A percentile compares a stretch with the other conserved stretches of the same genome.
These are phyloP conservation scores for Drosophila pullipes DNA, from an alignment of 2,888 invertebrate genomes.

Conservation along the genomic window DNA sequence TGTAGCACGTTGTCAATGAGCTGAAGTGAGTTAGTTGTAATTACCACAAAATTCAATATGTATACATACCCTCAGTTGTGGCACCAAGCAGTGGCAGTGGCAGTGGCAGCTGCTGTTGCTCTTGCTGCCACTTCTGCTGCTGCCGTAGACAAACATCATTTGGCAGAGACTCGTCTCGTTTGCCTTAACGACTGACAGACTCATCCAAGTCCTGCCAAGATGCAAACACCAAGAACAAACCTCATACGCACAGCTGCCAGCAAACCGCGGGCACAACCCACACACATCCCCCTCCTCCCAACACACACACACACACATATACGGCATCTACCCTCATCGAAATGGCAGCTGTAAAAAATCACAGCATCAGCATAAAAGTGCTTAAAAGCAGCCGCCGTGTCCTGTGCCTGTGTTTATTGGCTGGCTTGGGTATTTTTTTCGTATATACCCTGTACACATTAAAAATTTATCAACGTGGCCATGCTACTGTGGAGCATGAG, in stretches of 20 bases:
- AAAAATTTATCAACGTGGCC: background rate
- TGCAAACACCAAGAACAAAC: slow-evolving; percentile 51
- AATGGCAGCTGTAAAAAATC: slow-evolving; percentile 82
- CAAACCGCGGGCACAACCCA: slow-evolving; percentile 15
- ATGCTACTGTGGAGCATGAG: background rate
- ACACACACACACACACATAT: background rate
- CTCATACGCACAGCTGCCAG: slow-evolving; percentile 67
- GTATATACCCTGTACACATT: slow-evolving; percentile 21
- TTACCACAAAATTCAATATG: slow-evolving; percentile 80
- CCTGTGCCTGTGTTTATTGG: slow-evolving; percentile 36
- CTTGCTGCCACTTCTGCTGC: slow-evolving; percentile 29
- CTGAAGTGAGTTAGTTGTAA: slow-evolving; percentile 78
- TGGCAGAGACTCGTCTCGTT: slow-evolving; percentile 67
- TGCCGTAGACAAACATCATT: slow-evolving; percentile 74
- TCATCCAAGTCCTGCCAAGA: slow-evolving; percentile 49
- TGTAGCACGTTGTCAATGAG: slow-evolving; percentile 55
- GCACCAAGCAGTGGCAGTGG: slow-evolving; percentile 16
- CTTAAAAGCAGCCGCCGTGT: slow-evolving; percentile 75
- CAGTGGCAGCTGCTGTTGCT: slow-evolving; percentile 19
- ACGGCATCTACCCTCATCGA: slow-evolving; percentile 29
- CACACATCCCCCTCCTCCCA: background rate
- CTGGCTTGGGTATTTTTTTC: background rate
- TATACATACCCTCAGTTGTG: slow-evolving; percentile 40
- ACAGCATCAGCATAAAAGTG: slow-evolving; percentile 81
- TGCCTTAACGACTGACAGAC: slow-evolving; percentile 70